Evolutionary conservation across 2,888 invertebrate genomes (phyloP).

Genomic region (Andrena haemorrhoa): DNA sequence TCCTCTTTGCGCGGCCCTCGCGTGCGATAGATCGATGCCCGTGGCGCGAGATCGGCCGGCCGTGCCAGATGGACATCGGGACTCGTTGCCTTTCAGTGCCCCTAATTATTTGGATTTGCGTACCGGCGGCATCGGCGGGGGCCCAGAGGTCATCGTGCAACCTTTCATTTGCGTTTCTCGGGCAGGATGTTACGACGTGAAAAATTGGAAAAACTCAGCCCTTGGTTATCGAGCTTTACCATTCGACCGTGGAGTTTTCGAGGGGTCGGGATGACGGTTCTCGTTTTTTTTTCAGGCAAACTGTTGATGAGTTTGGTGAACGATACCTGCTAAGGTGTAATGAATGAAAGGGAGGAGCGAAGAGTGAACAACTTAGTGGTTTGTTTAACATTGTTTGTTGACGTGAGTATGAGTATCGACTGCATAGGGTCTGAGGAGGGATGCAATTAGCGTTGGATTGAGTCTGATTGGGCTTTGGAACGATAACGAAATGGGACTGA

Average conservation of each 20-base stretch:
- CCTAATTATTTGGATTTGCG: constrained; percentile 61
- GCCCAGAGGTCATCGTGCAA: constrained; percentile 46
- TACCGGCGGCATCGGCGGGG: constrained; percentile 30
- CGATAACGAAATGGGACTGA: no score
- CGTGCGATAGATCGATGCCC: constrained; percentile 55
- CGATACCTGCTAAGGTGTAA: no score
- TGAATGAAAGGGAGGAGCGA: no score
- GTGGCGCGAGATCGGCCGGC: constrained; percentile 50
- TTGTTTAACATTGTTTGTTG: no score
- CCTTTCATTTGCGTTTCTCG: constrained; percentile 43
- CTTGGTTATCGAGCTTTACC: neutral
- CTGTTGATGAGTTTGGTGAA: no score
- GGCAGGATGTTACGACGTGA: neutral
- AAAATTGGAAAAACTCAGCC: constrained; percentile 17
- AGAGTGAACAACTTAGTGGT: no score
- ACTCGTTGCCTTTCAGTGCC: constrained; percentile 50
- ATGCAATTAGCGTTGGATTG: no score
- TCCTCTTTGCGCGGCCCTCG: constrained; percentile 53
- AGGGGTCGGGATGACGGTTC: neutral
- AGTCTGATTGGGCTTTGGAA: no score
- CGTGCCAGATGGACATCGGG: constrained; percentile 63
- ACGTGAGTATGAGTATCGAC: no score
- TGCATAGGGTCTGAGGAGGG: no score
- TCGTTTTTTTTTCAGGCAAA: neutral
- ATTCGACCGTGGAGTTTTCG: neutral